These are phyloP conservation scores for Cyclura pinguis DNA, from an alignment of 2,797 vertebrate genomes.

Conservation along the genomic window DNA sequence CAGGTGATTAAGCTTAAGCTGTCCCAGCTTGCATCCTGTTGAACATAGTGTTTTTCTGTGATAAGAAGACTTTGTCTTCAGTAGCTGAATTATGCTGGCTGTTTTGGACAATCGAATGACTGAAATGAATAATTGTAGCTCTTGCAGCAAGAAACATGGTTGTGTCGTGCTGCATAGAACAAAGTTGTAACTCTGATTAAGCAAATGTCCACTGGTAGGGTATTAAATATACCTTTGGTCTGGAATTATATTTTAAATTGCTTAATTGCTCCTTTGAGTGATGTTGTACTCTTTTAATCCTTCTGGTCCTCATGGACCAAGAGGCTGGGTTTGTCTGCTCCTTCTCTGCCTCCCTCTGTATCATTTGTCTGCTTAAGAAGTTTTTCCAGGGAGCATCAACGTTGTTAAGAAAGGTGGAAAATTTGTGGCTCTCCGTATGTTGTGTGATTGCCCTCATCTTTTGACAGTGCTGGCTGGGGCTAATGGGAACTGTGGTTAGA, in stretches of 20 bases:
- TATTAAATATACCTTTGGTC: not conserved
- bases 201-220: not conserved
- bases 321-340: not conserved
- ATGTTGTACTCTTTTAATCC: not conserved
- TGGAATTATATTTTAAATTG: not conserved
- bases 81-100: constrained; percentile 14
- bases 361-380: not conserved
- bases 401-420: not conserved
- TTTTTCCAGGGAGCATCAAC: not conserved
- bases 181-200: constrained; percentile 7
- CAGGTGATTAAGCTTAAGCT: constrained; percentile 32
- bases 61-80: constrained; percentile 18
- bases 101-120: constrained; percentile 3
- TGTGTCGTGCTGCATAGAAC: not conserved
- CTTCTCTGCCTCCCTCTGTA: not conserved
- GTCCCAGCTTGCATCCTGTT: constrained; percentile 13
- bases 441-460: no score
- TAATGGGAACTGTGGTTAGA: no score
- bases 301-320: not conserved
- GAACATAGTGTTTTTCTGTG: not conserved
- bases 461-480: no score
- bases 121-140: constrained; percentile 26
- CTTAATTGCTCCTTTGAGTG: not conserved
- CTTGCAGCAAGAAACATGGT: not conserved
- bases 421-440: no score